Conservation (phyloP, 2,888 invertebrate species). For the Homarus gammarus region DNA sequence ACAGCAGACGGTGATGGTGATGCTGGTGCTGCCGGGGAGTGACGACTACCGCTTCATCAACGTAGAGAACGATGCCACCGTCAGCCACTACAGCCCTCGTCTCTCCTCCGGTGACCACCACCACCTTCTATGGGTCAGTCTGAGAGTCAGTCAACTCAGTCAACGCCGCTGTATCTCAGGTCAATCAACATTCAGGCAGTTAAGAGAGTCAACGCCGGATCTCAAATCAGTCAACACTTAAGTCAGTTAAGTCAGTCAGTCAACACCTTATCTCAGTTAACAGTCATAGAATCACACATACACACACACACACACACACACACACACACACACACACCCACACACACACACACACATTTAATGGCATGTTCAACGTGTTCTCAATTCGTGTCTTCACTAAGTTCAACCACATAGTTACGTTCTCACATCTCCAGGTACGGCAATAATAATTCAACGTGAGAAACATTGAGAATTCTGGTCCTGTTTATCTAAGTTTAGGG, state of each 20-base stretch:
- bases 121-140: constrained; percentile 91
- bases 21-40: constrained; percentile 67
- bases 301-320: too few species aligned
- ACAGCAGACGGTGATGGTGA: constrained; percentile 78
- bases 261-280: not conserved
- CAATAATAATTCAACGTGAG: too few species aligned
- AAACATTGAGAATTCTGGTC: too few species aligned
- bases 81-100: constrained; percentile 91
- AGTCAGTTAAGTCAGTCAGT: not conserved
- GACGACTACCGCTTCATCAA: constrained; percentile 87
- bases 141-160: constrained; percentile 79
- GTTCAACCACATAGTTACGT: too few species aligned
- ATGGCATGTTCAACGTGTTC: too few species aligned
- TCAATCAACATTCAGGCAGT: not conserved
- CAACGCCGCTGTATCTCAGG: not conserved
- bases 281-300: too few species aligned
- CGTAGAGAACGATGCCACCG: constrained; percentile 89
- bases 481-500: too few species aligned
- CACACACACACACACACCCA: too few species aligned
- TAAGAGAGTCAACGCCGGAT: not conserved
- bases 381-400: too few species aligned
- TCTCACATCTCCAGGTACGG: too few species aligned
- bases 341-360: too few species aligned
- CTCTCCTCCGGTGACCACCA: constrained; percentile 96
- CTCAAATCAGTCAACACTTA: not conserved